Percentiles rank a stretch among this genome's conserved stretches.
Conservation (phyloP, 2,888 invertebrate genomes). For the Drosophila neonasuta region DNA sequence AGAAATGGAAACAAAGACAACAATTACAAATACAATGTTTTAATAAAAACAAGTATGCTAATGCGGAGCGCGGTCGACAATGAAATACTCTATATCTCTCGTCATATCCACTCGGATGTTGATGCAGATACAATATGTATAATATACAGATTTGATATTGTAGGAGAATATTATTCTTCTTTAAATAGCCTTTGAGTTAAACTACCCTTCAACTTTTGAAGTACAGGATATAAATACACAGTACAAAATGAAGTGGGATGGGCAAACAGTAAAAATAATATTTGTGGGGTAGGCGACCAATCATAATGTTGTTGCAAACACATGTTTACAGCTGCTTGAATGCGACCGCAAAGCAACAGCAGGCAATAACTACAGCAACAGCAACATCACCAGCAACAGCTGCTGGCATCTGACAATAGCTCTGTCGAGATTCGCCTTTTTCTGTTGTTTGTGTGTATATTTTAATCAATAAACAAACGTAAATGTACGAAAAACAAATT, state of each 20-base stretch:
- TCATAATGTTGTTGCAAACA: constrained; percentile 65
- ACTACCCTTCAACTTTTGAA: not conserved
- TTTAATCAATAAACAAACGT: constrained; percentile 78
- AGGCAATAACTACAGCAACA: not conserved
- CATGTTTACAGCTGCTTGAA: constrained; percentile 63
- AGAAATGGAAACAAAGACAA: constrained; percentile 33
- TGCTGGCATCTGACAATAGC: constrained; percentile 48
- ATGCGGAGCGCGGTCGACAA: constrained; percentile 15
- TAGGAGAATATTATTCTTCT: not conserved
- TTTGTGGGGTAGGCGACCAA: constrained; percentile 37
- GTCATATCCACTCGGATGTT: too few species aligned
- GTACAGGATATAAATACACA: not conserved
- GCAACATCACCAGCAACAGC: constrained; percentile 32
- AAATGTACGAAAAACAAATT: constrained; percentile 78
- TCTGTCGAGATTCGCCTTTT: constrained; percentile 23
- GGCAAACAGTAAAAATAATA: constrained; percentile 47
- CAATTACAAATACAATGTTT: constrained; percentile 66
- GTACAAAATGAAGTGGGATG: constrained; percentile 5
- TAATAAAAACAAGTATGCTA: constrained; percentile 51
- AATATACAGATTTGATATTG: too few species aligned
- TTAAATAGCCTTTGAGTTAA: not conserved
- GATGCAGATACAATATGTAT: too few species aligned
- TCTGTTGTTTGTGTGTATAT: constrained; percentile 53
- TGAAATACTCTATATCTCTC: not conserved
- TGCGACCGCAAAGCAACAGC: constrained; percentile 35